A percentile compares a stretch with the other conserved stretches of the same genome.
These are phyloP conservation scores for Pseudoatta argentina DNA, from an alignment of 1,140 invertebrate genomes.

Conservation along the genomic window DNA sequence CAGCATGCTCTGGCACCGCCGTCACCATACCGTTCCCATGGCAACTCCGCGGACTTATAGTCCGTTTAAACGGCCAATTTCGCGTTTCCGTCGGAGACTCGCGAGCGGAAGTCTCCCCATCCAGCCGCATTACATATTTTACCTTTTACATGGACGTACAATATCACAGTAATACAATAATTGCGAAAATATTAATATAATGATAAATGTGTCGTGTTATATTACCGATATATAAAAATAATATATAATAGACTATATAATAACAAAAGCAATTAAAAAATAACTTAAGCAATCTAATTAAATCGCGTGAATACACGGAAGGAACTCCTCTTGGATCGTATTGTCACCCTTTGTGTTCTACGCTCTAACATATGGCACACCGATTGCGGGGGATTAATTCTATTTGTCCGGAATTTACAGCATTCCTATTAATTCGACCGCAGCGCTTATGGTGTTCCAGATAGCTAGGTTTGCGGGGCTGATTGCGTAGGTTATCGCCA, in stretches of 20 bases:
- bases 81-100: slow-evolving; percentile 61
- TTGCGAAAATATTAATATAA: background rate
- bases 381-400: slow-evolving; percentile 68
- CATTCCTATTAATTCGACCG: slow-evolving; percentile 68
- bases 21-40: slow-evolving; percentile 83
- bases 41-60: slow-evolving; percentile 79
- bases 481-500: slow-evolving; percentile 47
- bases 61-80: slow-evolving; percentile 70
- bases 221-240: slow-evolving; percentile 8
- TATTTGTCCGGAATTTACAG: slow-evolving; percentile 66
- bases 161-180: background rate
- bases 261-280: background rate
- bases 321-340: background rate
- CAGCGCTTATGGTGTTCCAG: slow-evolving; percentile 53
- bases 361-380: slow-evolving; percentile 65
- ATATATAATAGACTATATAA: background rate
- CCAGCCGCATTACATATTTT: background rate
- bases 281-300: slow-evolving; percentile 6
- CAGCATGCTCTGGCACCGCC: slow-evolving; percentile 68
- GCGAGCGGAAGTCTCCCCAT: slow-evolving; percentile 54
- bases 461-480: slow-evolving; percentile 38
- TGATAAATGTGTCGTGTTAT: background rate
- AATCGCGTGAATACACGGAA: background rate
- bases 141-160: background rate
- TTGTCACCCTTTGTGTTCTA: slow-evolving; percentile 13